Conservation (phyloP, 30 jellyfish, hydroid and myxozoan species). For the Chironex yamaguchii region DNA sequence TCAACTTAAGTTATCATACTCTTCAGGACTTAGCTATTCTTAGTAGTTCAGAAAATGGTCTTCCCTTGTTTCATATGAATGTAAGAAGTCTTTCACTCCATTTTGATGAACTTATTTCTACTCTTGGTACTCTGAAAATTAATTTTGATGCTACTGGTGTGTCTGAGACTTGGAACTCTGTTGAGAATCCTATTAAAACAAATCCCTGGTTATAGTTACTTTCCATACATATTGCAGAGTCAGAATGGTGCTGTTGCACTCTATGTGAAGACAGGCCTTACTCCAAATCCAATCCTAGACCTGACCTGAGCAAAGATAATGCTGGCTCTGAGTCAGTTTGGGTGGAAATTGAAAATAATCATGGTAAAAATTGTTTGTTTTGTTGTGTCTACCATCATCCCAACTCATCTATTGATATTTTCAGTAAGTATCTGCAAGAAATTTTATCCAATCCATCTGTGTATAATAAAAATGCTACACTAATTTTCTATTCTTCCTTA, state of each 20-base stretch:
- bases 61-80: slow-evolving; percentile 53
- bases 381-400: slow-evolving; percentile 22
- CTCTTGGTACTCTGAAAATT: slow-evolving; percentile 54
- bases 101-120: slow-evolving; percentile 48
- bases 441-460: slow-evolving; percentile 17
- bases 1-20: slow-evolving; percentile 61
- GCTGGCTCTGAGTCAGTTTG: slow-evolving; percentile 10
- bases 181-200: slow-evolving; percentile 43
- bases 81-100: slow-evolving; percentile 49
- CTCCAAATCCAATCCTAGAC: slow-evolving; percentile 1
- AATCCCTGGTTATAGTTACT: slow-evolving; percentile 69
- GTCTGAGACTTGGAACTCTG: slow-evolving; percentile 70
- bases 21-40: slow-evolving; percentile 50
- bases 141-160: slow-evolving; percentile 67
- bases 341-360: too few relatives aligned
- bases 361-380: slow-evolving; percentile 30
- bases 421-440: slow-evolving; percentile 7
- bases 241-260: slow-evolving; percentile 53
- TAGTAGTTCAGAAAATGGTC: slow-evolving; percentile 34
- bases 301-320: neutral
- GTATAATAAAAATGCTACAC: neutral
- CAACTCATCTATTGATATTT: slow-evolving; percentile 2
- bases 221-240: slow-evolving; percentile 50
- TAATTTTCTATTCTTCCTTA: neutral
- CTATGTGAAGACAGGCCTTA: slow-evolving; percentile 23